These are phyloP conservation scores for Aselliscus stoliczkanus DNA, from an alignment of 2,797 vertebrate species.

Conservation along the genomic window DNA sequence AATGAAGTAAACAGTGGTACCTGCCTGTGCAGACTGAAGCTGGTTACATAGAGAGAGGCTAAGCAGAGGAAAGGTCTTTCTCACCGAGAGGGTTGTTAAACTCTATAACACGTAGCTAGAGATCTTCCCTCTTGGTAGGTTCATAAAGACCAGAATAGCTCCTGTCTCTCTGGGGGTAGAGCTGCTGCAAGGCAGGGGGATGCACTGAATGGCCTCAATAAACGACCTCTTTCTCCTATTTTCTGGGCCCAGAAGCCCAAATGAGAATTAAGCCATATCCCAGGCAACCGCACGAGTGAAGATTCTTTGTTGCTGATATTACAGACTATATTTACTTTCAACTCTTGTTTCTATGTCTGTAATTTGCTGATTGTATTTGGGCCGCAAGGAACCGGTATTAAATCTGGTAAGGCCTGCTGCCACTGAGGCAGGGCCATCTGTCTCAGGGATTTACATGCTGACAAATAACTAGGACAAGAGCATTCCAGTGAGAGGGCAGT, in stretches of 20 bases:
- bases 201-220: not conserved
- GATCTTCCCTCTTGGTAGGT: not conserved
- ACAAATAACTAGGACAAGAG: not conserved
- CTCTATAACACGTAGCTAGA: too few relatives aligned
- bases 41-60: not conserved
- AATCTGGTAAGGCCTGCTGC: slow-evolving; percentile 58
- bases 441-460: slow-evolving; percentile 12
- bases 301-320: not conserved
- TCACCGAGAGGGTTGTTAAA: not conserved
- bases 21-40: not conserved
- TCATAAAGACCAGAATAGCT: not conserved
- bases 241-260: not conserved
- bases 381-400: slow-evolving; percentile 44
- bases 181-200: not conserved
- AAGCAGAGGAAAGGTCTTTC: not conserved
- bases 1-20: not conserved
- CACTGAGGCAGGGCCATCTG: slow-evolving; percentile 61
- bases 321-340: slow-evolving; percentile 41
- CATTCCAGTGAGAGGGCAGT: slow-evolving; percentile 16
- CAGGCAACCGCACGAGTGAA: not conserved
- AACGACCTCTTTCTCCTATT: not conserved
- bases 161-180: not conserved
- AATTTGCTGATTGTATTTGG: slow-evolving; percentile 58
- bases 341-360: slow-evolving; percentile 26
- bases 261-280: not conserved